A percentile compares a stretch with the other conserved stretches of the same genome.
These are phyloP conservation scores for Corythaixoides concolor DNA, from an alignment of 2,113 vertebrate genomes.

Conservation along the genomic window DNA sequence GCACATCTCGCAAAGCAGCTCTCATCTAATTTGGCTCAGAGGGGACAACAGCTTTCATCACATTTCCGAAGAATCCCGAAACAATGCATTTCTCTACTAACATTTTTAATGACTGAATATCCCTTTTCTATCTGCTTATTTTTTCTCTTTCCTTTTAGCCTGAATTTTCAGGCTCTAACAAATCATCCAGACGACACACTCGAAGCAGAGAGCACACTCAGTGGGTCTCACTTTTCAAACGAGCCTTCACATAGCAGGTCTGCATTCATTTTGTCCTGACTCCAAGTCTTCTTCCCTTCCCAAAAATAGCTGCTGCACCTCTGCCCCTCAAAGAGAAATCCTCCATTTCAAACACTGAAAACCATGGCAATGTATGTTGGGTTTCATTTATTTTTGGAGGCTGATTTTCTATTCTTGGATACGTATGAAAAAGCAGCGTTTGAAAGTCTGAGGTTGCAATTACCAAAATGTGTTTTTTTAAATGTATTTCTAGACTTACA, in stretches of 20 bases:
- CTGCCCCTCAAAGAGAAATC: background rate
- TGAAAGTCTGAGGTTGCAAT: constrained; percentile 28
- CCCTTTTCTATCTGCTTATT: background rate
- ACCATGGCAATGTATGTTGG: background rate
- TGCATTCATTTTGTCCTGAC: background rate
- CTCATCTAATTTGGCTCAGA: background rate
- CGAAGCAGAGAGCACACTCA: background rate
- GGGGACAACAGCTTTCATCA: background rate
- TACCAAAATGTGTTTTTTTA: background rate
- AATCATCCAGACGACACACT: background rate
- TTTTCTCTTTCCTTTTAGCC: background rate
- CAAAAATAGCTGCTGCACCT: background rate
- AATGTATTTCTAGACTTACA: background rate
- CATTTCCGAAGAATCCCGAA: background rate
- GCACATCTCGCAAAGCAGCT: background rate
- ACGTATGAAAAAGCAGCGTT: background rate
- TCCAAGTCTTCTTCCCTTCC: background rate
- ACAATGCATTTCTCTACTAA: background rate
- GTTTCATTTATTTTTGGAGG: constrained; percentile 9
- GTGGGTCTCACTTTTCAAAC: background rate
- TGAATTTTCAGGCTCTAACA: background rate
- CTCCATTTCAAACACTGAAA: background rate
- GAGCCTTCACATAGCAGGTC: background rate
- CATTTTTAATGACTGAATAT: background rate
- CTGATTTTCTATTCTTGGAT: constrained; percentile 8